These are phyloP conservation scores for Tetanocera ferruginea DNA, from an alignment of 2,888 invertebrate genomes.

Conservation along the genomic window DNA sequence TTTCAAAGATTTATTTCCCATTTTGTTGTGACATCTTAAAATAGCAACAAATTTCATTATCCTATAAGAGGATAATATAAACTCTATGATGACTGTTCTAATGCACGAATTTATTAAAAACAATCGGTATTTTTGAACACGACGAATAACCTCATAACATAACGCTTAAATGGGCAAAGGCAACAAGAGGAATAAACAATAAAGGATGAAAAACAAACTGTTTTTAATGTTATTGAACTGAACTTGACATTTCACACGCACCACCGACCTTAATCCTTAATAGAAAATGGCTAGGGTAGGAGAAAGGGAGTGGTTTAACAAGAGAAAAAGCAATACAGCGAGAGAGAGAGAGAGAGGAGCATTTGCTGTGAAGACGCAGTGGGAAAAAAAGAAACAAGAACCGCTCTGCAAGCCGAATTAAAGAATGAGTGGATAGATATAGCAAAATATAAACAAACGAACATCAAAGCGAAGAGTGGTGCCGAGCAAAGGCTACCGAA, in stretches of 20 bases:
- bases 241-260: slow-evolving; percentile 64
- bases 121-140: not conserved
- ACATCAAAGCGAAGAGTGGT: not conserved
- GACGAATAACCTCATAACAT: slow-evolving; percentile 7
- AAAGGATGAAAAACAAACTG: not conserved
- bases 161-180: not conserved
- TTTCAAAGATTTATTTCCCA: no score
- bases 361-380: not conserved
- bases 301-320: no score
- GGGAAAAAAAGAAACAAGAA: no score
- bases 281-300: not conserved
- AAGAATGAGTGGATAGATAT: not conserved
- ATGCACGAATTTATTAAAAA: no score
- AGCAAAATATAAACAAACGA: not conserved
- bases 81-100: no score
- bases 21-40: no score
- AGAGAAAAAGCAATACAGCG: not conserved
- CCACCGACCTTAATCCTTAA: slow-evolving; percentile 13
- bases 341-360: not conserved
- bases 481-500: not conserved
- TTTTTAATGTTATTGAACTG: slow-evolving; percentile 66
- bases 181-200: slow-evolving; percentile 15
- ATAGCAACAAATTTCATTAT: no score
- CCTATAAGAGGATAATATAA: no score
- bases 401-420: not conserved